Percentiles rank a stretch among this genome's conserved stretches.
Evolutionary conservation across 2,888 invertebrate species (phyloP).

Genomic region (Limenitis camilla): DNA sequence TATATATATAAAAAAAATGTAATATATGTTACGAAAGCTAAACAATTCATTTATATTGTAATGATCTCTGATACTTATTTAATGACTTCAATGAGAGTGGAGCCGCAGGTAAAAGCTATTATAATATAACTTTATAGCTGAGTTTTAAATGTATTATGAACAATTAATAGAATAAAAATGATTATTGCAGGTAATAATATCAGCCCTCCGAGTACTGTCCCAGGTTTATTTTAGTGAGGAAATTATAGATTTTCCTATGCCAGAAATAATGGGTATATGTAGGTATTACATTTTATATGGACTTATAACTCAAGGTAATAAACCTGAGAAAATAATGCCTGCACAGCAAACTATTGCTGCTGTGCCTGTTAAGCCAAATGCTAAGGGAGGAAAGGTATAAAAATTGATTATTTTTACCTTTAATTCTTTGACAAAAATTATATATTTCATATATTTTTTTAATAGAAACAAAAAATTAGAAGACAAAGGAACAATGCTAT

Average conservation of each 20-base stretch:
- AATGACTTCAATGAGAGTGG: no score
- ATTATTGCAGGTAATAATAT: slow-evolving; percentile 64
- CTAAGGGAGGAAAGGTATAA: slow-evolving; percentile 76
- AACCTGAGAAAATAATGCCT: slow-evolving; percentile 73
- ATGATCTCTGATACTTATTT: no score
- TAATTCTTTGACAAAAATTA: no score
- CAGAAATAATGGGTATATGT: slow-evolving; percentile 75
- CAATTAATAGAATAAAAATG: neutral
- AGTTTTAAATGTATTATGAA: neutral
- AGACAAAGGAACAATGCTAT: slow-evolving; percentile 66
- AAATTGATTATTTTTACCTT: no score
- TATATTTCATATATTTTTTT: neutral
- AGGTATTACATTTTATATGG: slow-evolving; percentile 73
- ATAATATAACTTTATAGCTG: neutral
- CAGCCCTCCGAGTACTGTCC: slow-evolving; percentile 55
- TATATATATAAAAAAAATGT: slow-evolving; percentile 13
- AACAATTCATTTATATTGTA: no score
- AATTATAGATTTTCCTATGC: slow-evolving; percentile 42
- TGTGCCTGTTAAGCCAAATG: slow-evolving; percentile 56
- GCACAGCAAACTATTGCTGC: slow-evolving; percentile 77
- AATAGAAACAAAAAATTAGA: slow-evolving; percentile 66
- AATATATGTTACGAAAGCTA: no score
- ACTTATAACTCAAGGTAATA: slow-evolving; percentile 46
- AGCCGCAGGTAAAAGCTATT: no score
- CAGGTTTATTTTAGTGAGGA: slow-evolving; percentile 58